Conservation (phyloP, 2,113 vertebrate genomes). For the Oryzias celebensis region DNA sequence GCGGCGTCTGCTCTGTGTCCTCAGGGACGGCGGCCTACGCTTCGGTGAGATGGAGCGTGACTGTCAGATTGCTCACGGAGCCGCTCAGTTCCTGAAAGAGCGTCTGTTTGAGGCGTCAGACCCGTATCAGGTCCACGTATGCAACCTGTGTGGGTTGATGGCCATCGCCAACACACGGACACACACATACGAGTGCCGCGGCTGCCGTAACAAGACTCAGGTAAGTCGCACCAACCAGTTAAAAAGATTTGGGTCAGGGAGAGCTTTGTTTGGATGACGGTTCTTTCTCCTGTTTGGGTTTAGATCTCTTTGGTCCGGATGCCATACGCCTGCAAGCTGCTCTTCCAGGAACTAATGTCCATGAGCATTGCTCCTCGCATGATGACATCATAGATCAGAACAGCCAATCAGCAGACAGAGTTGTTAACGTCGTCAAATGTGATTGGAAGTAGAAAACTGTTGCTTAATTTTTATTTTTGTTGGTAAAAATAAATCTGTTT, state of each 20-base stretch:
- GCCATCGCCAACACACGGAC: constrained; percentile 97
- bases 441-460: background rate
- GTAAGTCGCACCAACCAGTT: constrained; percentile 57
- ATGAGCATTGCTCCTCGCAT: constrained; percentile 99
- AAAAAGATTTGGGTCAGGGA: background rate
- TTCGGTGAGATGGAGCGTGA: constrained; percentile 99
- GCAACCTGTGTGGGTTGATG: constrained; percentile 97
- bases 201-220: constrained; percentile 98
- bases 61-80: constrained; percentile 97
- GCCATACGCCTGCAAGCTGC: constrained; percentile 97
- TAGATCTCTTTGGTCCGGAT: constrained; percentile 96
- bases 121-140: constrained; percentile 96
- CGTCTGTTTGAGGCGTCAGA: constrained; percentile 96
- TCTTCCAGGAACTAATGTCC: constrained; percentile 98
- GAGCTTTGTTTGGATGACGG: background rate
- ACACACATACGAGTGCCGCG: constrained; percentile 95
- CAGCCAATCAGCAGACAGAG: background rate
- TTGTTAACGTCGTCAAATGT: no score
- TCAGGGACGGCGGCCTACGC: constrained; percentile 92
- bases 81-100: constrained; percentile 94
- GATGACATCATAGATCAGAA: constrained; percentile 80
- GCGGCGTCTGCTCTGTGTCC: background rate
- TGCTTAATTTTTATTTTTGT: background rate
- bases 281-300: background rate
- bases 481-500: constrained; percentile 22